phyloP scores from a whole-genome alignment of 1,140 invertebrate species.

The Myzus persicae region DNA sequence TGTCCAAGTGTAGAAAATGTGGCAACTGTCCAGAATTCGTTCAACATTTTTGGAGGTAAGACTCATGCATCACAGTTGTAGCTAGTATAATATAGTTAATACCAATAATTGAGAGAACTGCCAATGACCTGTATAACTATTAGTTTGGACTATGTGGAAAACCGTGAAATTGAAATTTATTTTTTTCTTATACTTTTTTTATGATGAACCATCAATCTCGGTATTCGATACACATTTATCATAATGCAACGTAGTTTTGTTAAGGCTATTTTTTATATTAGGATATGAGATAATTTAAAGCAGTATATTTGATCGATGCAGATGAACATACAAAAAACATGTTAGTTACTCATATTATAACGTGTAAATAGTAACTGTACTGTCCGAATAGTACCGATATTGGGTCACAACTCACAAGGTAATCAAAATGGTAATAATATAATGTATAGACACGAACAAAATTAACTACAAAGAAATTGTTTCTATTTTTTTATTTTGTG shows the following conservation, averaged over 20 bases:
- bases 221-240: conserved; percentile 48
- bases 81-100: background rate
- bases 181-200: conserved; percentile 22
- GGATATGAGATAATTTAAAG: background rate
- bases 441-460: background rate
- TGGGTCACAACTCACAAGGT: background rate
- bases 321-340: background rate
- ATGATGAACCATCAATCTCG: conserved; percentile 23
- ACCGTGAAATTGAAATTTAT: conserved; percentile 55
- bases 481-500: background rate
- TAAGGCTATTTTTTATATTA: background rate
- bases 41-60: conserved; percentile 59
- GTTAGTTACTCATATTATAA: background rate
- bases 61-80: background rate
- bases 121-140: conserved; percentile 51
- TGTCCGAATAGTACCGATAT: background rate
- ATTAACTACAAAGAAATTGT: background rate
- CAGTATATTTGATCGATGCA: background rate
- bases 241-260: conserved; percentile 35
- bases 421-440: background rate
- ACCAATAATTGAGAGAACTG: conserved; percentile 36
- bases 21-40: conserved; percentile 40
- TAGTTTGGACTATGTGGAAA: background rate
- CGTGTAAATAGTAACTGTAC: conserved; percentile 7
- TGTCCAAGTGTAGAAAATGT: conserved; percentile 38